Evolutionary conservation across 2,113 vertebrate species (phyloP).

Genomic region (Chionis minor): DNA sequence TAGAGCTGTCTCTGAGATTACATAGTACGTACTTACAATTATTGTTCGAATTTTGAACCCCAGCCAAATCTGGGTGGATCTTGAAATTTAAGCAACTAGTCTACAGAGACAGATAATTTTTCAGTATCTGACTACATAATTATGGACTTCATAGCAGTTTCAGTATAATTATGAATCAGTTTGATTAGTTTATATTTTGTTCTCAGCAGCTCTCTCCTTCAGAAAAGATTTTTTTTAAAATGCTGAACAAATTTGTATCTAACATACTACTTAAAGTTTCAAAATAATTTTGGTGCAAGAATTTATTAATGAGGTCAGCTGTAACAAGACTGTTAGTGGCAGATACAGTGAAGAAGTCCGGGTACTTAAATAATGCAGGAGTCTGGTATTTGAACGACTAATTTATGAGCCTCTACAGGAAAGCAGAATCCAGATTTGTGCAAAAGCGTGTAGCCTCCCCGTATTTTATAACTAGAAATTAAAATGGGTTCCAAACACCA

Average conservation of each 20-base stretch:
- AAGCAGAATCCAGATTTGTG: background rate
- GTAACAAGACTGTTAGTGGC: background rate
- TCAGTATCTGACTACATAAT: conserved; percentile 42
- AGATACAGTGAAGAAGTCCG: background rate
- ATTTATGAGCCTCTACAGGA: background rate
- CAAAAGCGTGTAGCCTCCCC: background rate
- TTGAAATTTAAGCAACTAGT: background rate
- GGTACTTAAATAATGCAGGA: background rate
- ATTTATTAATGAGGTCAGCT: background rate
- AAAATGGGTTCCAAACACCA: background rate
- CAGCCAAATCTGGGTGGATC: background rate
- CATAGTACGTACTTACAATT: background rate
- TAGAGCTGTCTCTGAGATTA: background rate
- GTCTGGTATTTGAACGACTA: background rate
- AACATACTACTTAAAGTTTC: background rate
- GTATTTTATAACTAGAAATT: background rate
- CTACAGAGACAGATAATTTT: background rate
- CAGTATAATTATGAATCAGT: background rate
- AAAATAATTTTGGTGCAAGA: background rate
- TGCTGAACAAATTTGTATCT: background rate
- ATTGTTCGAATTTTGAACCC: conserved; percentile 8
- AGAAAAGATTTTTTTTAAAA: background rate
- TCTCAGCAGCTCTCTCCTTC: background rate
- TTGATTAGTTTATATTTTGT: background rate
- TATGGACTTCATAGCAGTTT: background rate